These are phyloP conservation scores for Coelopa frigida DNA, from an alignment of 1,140 invertebrate genomes.

Conservation along the genomic window DNA sequence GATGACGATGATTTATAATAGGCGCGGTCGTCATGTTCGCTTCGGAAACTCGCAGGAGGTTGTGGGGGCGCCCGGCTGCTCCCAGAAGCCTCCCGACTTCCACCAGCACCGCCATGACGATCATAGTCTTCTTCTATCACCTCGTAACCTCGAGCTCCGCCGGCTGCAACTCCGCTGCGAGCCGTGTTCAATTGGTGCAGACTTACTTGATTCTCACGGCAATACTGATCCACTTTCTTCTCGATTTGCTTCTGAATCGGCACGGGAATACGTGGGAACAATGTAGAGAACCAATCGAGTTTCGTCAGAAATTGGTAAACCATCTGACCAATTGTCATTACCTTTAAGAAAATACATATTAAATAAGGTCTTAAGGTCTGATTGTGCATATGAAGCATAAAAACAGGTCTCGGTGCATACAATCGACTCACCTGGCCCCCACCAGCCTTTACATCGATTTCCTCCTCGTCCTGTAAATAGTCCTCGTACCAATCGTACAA, in stretches of 20 bases:
- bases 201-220: constrained; percentile 30
- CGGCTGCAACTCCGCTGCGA: constrained; percentile 10
- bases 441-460: constrained; percentile 94
- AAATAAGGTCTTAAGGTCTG: neutral
- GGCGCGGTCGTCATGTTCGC: constrained; percentile 37
- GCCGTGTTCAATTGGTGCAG: constrained; percentile 23
- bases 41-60: constrained; percentile 27
- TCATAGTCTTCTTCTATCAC: constrained; percentile 5
- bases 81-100: too few relatives aligned
- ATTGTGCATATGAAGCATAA: neutral
- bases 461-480: constrained; percentile 94
- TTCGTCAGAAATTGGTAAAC: constrained; percentile 90
- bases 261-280: constrained; percentile 99
- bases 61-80: constrained; percentile 7
- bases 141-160: constrained; percentile 2
- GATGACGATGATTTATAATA: constrained; percentile 18
- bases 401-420: constrained; percentile 26
- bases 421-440: constrained; percentile 67
- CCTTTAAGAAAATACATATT: constrained; percentile 19
- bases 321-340: constrained; percentile 91
- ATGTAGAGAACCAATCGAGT: constrained; percentile 95
- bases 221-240: constrained; percentile 56
- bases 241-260: constrained; percentile 92
- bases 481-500: constrained; percentile 95
- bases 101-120: constrained; percentile 2